Evolutionary conservation across 2,888 invertebrate genomes (phyloP).

Genomic region (Aplocera efformata): DNA sequence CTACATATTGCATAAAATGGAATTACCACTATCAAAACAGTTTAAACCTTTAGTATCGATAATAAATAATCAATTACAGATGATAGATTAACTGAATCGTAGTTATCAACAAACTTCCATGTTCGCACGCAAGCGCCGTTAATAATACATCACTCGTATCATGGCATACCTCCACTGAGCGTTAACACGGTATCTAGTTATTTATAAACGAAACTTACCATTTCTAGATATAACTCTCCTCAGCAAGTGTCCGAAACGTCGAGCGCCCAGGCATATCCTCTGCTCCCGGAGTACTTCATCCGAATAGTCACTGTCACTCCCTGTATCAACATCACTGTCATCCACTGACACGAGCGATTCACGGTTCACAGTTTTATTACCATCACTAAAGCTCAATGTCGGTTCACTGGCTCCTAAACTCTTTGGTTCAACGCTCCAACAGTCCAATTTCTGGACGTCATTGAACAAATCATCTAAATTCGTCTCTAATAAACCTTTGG

Average conservation of each 20-base stretch:
- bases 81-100: too few relatives aligned
- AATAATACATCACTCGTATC: too few relatives aligned
- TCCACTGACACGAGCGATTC: constrained; percentile 67
- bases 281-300: constrained; percentile 67
- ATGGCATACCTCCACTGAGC: neutral
- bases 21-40: too few relatives aligned
- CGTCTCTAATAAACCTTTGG: constrained; percentile 79
- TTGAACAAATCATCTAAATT: constrained; percentile 74
- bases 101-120: too few relatives aligned
- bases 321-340: constrained; percentile 65
- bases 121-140: too few relatives aligned
- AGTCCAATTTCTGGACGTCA: constrained; percentile 57
- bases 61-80: too few relatives aligned
- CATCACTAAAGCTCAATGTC: constrained; percentile 54
- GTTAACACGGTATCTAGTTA: constrained; percentile 1
- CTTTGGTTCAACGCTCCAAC: constrained; percentile 61
- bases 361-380: constrained; percentile 48
- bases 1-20: too few relatives aligned
- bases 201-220: constrained; percentile 51
- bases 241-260: constrained; percentile 67
- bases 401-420: constrained; percentile 72
- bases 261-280: constrained; percentile 70
- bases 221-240: constrained; percentile 72
- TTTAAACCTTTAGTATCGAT: too few relatives aligned
- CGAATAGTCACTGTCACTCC: constrained; percentile 66